Conservation (phyloP, 1,140 invertebrate species). For the Lucilia sericata region DNA sequence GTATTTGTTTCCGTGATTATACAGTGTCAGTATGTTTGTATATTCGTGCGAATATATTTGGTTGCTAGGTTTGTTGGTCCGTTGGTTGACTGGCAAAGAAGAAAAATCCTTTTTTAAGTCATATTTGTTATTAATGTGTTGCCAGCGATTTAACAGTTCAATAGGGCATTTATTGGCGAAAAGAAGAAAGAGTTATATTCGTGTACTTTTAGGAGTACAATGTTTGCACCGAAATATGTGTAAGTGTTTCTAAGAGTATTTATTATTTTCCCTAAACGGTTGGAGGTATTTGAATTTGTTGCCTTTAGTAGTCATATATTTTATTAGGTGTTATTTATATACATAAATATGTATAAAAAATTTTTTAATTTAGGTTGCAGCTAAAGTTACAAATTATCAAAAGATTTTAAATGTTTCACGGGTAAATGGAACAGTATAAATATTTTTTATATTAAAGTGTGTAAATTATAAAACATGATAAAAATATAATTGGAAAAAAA, state of each 20-base stretch:
- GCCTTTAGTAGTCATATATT: not conserved
- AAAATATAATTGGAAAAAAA: too few species aligned
- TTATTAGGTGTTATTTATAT: too few species aligned
- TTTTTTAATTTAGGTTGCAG: too few species aligned
- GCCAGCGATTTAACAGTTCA: constrained; percentile 41
- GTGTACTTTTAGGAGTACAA: not conserved
- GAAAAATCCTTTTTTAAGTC: constrained; percentile 35
- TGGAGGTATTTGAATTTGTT: not conserved
- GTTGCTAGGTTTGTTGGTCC: not conserved
- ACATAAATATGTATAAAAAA: too few species aligned
- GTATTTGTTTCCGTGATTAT: not conserved
- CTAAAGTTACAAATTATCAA: too few species aligned
- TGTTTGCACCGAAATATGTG: too few species aligned
- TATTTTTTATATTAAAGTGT: too few species aligned
- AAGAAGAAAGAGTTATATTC: not conserved
- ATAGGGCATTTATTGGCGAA: constrained; percentile 37
- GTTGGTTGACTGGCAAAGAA: not conserved
- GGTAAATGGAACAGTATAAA: too few species aligned
- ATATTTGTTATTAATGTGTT: constrained; percentile 36
- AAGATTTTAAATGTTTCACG: too few species aligned
- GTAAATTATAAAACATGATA: too few species aligned
- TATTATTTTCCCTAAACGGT: too few species aligned
- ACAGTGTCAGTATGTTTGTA: constrained; percentile 14
- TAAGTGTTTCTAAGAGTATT: too few species aligned
- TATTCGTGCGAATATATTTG: not conserved